These are phyloP conservation scores for Caenorhabditis drosophilae DNA, from an alignment of 2,888 invertebrate species.

Conservation along the genomic window DNA sequence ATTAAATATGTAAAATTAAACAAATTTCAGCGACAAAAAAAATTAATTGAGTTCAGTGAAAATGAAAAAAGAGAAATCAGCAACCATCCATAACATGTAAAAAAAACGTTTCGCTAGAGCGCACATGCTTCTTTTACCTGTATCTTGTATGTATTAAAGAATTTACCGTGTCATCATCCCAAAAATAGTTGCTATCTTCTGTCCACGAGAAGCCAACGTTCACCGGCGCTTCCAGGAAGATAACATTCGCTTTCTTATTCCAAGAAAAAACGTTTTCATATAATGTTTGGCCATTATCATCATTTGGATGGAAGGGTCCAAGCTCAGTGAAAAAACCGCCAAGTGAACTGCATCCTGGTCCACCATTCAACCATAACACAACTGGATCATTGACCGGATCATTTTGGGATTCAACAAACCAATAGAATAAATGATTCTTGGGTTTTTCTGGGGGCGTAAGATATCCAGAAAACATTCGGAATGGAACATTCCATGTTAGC, in stretches of 20 bases:
- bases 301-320: slow-evolving; percentile 54
- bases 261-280: slow-evolving; percentile 65
- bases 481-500: slow-evolving; percentile 36
- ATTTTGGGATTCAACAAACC: slow-evolving; percentile 52
- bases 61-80: too few species aligned
- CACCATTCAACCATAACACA: slow-evolving; percentile 71
- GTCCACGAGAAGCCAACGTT: slow-evolving; percentile 73
- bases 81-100: too few species aligned
- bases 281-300: slow-evolving; percentile 59
- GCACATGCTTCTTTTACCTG: not conserved
- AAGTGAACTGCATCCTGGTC: slow-evolving; percentile 72
- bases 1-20: too few species aligned
- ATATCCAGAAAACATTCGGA: slow-evolving; percentile 49
- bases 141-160: not conserved
- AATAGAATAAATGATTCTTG: slow-evolving; percentile 41
- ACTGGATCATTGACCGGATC: slow-evolving; percentile 70
- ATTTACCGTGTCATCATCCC: slow-evolving; percentile 45
- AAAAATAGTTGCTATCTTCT: slow-evolving; percentile 45
- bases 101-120: not conserved
- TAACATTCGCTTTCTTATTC: slow-evolving; percentile 71
- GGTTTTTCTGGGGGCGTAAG: slow-evolving; percentile 37
- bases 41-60: too few species aligned
- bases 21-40: too few species aligned
- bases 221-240: slow-evolving; percentile 73
- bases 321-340: slow-evolving; percentile 60